These are phyloP conservation scores for Eubucco bourcierii DNA, from an alignment of 2,113 vertebrate species.

Conservation along the genomic window DNA sequence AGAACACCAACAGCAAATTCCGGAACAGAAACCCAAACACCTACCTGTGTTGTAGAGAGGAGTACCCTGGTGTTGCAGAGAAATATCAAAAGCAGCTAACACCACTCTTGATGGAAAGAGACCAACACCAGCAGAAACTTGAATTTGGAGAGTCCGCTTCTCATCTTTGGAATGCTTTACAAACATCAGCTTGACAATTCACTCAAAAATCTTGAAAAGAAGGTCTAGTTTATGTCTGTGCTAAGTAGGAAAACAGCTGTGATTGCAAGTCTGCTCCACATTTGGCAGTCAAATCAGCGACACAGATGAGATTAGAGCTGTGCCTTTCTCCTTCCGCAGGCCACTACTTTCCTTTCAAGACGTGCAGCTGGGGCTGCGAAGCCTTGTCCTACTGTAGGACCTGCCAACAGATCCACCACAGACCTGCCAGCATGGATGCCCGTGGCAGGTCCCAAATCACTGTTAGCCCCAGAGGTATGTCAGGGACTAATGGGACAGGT, in stretches of 20 bases:
- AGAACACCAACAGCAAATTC: background rate
- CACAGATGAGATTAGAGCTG: background rate
- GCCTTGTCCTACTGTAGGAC: background rate
- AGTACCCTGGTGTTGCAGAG: background rate
- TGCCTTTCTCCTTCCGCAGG: background rate
- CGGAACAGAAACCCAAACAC: background rate
- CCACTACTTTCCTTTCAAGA: background rate
- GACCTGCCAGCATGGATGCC: background rate
- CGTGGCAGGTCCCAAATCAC: rapidly evolving
- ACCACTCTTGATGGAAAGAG: background rate
- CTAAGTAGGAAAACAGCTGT: background rate
- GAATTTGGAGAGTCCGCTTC: background rate
- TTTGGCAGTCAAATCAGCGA: background rate
- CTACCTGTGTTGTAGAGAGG: background rate
- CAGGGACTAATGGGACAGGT: rapidly evolving
- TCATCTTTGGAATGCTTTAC: background rate
- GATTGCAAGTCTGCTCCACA: background rate
- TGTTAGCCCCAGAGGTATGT: rapidly evolving
- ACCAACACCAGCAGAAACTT: background rate
- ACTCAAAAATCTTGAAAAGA: background rate
- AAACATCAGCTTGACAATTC: background rate
- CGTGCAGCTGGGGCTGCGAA: background rate
- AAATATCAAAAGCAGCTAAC: background rate
- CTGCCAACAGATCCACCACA: no score
- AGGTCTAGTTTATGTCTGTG: background rate